phyloP scores from a whole-genome alignment of 1,140 invertebrate genomes.

The Lethrus apterus region DNA sequence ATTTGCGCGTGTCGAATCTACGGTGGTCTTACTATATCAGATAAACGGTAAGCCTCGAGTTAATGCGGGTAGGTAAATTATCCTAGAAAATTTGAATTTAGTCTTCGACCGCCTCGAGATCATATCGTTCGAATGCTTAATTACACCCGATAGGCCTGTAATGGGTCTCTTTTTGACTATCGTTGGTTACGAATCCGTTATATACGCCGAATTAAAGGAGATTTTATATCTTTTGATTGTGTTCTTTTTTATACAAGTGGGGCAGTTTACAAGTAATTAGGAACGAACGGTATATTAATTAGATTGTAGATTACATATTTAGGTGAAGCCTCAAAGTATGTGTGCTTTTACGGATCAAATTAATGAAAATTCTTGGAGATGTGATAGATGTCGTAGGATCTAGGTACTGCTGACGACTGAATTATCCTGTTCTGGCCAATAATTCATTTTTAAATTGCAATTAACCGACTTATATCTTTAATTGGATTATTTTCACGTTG shows the following conservation, averaged over 20 bases:
- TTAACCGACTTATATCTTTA: too few species aligned
- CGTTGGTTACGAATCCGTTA: slow-evolving; percentile 2
- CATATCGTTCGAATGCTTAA: slow-evolving; percentile 12
- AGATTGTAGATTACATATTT: too few species aligned
- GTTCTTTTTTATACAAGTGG: background rate
- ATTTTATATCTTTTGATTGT: slow-evolving; percentile 1
- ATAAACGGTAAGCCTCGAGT: background rate
- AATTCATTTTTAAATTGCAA: too few species aligned
- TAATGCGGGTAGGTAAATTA: slow-evolving; percentile 12
- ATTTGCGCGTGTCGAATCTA: background rate
- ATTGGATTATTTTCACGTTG: too few species aligned
- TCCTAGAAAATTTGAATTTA: slow-evolving; percentile 9
- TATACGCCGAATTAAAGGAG: background rate
- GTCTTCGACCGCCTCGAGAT: slow-evolving; percentile 6
- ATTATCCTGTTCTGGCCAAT: too few species aligned
- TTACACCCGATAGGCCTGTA: slow-evolving; percentile 9
- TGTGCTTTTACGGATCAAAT: too few species aligned
- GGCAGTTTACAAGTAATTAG: too few species aligned
- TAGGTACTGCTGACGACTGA: too few species aligned
- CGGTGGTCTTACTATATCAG: slow-evolving; percentile 8
- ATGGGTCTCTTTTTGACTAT: background rate
- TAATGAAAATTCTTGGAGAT: too few species aligned
- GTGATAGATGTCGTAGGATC: too few species aligned
- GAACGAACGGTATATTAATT: too few species aligned
- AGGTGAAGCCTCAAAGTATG: too few species aligned